Base-by-base conservation (phyloP, 2,888 invertebrate species). In the Ecliptopera silaceata region DNA sequence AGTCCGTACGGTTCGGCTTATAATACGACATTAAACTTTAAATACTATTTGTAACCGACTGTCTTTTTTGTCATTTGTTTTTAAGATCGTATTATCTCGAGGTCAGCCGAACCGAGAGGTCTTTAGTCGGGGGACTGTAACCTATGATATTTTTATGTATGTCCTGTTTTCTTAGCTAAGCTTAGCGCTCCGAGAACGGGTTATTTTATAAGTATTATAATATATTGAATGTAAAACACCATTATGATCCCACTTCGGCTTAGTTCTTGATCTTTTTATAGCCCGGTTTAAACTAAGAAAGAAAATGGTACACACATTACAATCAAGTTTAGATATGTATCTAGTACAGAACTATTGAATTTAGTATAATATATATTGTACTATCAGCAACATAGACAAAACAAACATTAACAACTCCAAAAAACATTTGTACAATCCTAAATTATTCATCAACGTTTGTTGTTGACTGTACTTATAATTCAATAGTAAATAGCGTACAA, bases 141-240 rank as follows among this genome's bases (percentile, higher is more conserved):
- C 72, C 86, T 86, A 81, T 76, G 68, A 66, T 75, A 72, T 72
- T 71, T 26, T 59, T 79, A 80, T 87, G 74, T 87, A 84, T 86
- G 82, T 86, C 79, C 79, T 80, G 79, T 83, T 84, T 84, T 86
- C 79, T 86, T 87, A 80, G 83, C 84, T 84, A 87, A 84, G 88
- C 89, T 88, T 88, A 88, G 86, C 87, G 82, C 88, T 87, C 87
- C 87, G 82, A 80, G 86, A 84, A 87, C 84, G 84, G 82, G 83
- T 87, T 71, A 70, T 72, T 72, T 76, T 75, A 75, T 66, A 64
- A 61, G 52, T 42, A 42, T 42, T 26, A 13, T 48, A 67, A 70
- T 73, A 59, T 61, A 61, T 59, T 65, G 63, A 70, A 74, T 72
- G 69, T 71, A 65, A 68, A 71, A 64, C 71, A 69, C 69, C 66